phyloP scores from a whole-genome alignment of 1,140 invertebrate species.

The Orchestia grillus region DNA sequence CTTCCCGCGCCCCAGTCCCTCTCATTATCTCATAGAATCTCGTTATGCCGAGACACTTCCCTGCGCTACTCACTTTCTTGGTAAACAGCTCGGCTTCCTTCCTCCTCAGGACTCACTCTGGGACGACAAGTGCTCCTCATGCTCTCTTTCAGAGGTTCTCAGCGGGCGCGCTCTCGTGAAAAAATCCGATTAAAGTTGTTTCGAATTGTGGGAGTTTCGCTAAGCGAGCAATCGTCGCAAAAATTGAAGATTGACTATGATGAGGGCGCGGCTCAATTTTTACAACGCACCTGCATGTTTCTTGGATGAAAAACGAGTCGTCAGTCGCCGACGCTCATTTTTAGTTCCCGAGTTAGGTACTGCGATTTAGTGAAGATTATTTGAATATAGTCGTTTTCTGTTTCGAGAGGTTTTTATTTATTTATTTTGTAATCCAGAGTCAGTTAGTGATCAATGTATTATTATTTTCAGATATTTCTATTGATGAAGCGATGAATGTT shows the following conservation, averaged over 20 bases:
- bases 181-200: not conserved
- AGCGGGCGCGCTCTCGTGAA: too few relatives aligned
- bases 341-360: too few relatives aligned
- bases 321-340: too few relatives aligned
- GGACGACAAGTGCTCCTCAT: conserved; percentile 34
- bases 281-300: not conserved
- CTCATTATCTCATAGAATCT: conserved; percentile 56
- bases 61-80: conserved; percentile 19
- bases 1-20: not conserved
- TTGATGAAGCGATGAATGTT: too few relatives aligned
- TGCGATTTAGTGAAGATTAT: too few relatives aligned
- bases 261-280: not conserved
- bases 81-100: conserved; percentile 49
- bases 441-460: too few relatives aligned
- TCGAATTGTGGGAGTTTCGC: not conserved
- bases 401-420: too few relatives aligned
- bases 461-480: too few relatives aligned
- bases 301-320: too few relatives aligned
- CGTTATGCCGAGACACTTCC: conserved; percentile 49
- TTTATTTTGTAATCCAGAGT: too few relatives aligned
- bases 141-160: not conserved
- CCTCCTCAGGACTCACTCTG: not conserved
- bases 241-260: not conserved
- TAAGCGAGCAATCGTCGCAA: not conserved
- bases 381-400: too few relatives aligned